These are phyloP conservation scores for Noctua comes DNA, from an alignment of 2,888 invertebrate genomes.

Conservation along the genomic window DNA sequence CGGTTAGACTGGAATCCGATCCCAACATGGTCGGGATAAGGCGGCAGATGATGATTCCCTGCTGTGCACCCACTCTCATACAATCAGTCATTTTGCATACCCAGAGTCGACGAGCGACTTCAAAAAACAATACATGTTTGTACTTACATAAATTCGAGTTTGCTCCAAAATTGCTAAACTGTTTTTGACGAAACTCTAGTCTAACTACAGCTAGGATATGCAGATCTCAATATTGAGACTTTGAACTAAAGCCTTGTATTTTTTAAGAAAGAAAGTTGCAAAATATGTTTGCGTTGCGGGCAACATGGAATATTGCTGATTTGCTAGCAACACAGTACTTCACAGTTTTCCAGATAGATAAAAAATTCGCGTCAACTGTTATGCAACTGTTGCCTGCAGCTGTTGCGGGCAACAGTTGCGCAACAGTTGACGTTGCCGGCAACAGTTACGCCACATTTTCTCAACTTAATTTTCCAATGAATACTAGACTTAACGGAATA, in stretches of 20 bases:
- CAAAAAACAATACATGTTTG: constrained; percentile 33
- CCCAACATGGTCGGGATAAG: neutral
- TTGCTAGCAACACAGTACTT: neutral
- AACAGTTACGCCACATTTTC: neutral
- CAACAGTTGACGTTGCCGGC: neutral
- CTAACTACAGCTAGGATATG: constrained; percentile 49
- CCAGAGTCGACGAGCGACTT: constrained; percentile 10
- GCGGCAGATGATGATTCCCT: neutral
- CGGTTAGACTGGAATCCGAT: neutral
- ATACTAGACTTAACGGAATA: neutral
- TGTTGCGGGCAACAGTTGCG: neutral
- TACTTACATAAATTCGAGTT: constrained; percentile 57
- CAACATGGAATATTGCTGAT: neutral
- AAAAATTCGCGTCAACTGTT: neutral
- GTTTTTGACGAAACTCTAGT: constrained; percentile 31
- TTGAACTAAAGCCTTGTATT: neutral
- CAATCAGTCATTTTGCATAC: constrained; percentile 46
- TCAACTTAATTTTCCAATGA: neutral
- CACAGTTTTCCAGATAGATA: neutral
- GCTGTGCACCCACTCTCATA: constrained; percentile 5
- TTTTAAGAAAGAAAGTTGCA: neutral
- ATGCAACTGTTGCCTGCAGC: neutral
- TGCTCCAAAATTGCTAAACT: constrained; percentile 21
- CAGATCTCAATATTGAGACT: constrained; percentile 42
- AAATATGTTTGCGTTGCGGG: neutral